phyloP scores from a whole-genome alignment of 1,140 invertebrate genomes.

The Micrasema longulum region DNA sequence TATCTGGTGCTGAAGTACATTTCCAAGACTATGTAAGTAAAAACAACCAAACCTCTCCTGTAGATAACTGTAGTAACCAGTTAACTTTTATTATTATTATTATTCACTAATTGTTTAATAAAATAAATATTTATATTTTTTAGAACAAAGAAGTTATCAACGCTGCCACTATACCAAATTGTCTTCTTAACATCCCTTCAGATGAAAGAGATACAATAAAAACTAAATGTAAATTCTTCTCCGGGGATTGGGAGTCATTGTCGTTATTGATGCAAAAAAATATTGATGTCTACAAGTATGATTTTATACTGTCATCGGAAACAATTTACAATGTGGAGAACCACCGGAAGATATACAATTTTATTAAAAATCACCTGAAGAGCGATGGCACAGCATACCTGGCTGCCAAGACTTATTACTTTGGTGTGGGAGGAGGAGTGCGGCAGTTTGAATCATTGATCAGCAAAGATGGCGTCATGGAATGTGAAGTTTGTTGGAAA shows the following conservation, averaged over 20 bases:
- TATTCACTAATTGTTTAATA: too few relatives aligned
- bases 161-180: constrained; percentile 82
- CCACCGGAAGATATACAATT: constrained; percentile 78
- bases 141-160: constrained; percentile 84
- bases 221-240: constrained; percentile 76
- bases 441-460: constrained; percentile 77
- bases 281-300: constrained; percentile 72
- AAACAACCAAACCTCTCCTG: neutral
- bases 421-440: constrained; percentile 89
- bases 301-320: constrained; percentile 89
- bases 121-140: too few relatives aligned
- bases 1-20: constrained; percentile 76
- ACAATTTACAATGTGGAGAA: constrained; percentile 90
- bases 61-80: too few relatives aligned
- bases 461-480: constrained; percentile 67
- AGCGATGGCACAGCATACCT: constrained; percentile 75
- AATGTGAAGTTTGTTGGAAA: constrained; percentile 71
- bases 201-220: constrained; percentile 62
- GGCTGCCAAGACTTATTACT: constrained; percentile 89
- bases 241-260: constrained; percentile 85
- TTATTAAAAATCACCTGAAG: constrained; percentile 78
- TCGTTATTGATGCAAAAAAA: constrained; percentile 62
- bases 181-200: constrained; percentile 75
- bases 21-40: constrained; percentile 92
- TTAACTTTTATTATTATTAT: too few relatives aligned